Evolutionary conservation across 2,113 vertebrate species (phyloP).

Genomic region (Egretta garzetta): DNA sequence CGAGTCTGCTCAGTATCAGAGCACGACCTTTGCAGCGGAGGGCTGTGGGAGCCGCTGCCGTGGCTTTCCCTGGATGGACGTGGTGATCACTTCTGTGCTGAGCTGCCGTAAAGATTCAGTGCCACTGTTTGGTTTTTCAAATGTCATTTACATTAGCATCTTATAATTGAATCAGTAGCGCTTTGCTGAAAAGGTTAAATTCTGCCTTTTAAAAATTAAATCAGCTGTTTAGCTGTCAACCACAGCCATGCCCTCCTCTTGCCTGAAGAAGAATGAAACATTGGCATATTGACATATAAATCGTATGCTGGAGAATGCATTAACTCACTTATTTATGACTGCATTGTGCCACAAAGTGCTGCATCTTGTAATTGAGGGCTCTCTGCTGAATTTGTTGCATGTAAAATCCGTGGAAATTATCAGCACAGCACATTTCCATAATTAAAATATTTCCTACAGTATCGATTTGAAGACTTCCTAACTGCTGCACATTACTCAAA

Average conservation of each 20-base stretch:
- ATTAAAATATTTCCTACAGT: not conserved
- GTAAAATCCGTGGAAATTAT: not conserved
- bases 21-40: not conserved
- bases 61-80: not conserved
- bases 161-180: not conserved
- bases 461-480: not conserved
- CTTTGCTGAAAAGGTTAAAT: conserved; percentile 51
- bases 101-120: not conserved
- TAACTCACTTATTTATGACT: conserved; percentile 11
- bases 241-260: not conserved
- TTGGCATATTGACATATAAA: conserved; percentile 12
- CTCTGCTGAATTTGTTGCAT: not conserved
- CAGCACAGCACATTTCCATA: not conserved
- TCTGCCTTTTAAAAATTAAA: conserved; percentile 11
- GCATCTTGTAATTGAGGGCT: not conserved
- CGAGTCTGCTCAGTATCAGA: not conserved
- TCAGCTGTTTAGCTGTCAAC: not conserved
- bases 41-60: not conserved
- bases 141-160: conserved; percentile 3
- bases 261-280: not conserved
- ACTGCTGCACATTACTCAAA: not conserved
- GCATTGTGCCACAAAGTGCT: not conserved
- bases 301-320: not conserved
- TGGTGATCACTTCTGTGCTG: not conserved
- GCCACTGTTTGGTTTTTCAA: not conserved